Percentiles rank a stretch among this genome's conserved stretches.
Conservation (phyloP, 2,888 invertebrate species). For the Acheta domesticus region DNA sequence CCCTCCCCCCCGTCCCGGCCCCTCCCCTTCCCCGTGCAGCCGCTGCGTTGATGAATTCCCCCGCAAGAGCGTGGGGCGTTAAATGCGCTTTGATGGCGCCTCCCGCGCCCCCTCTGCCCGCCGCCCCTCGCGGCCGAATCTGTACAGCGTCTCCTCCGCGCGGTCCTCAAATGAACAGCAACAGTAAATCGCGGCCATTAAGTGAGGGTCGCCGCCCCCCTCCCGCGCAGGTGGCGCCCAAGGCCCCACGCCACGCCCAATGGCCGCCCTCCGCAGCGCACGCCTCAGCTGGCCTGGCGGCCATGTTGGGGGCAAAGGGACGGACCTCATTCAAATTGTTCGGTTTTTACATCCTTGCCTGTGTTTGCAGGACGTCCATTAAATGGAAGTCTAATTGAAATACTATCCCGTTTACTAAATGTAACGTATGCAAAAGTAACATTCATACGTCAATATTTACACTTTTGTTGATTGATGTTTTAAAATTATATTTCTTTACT, state of each 20-base stretch:
- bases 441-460: no score
- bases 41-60: background rate
- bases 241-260: background rate
- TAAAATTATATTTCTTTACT: no score
- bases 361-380: no score
- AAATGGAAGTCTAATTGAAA: no score
- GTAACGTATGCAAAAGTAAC: no score
- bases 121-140: background rate
- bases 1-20: background rate
- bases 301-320: no score
- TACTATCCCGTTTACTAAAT: no score
- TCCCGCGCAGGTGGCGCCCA: background rate
- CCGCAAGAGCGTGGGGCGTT: background rate
- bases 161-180: background rate
- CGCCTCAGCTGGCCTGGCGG: no score
- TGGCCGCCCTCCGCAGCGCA: background rate
- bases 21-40: background rate
- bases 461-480: no score
- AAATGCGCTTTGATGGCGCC: background rate
- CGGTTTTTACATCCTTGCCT: no score
- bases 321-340: no score
- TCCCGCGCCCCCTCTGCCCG: no score
- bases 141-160: background rate
- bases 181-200: conserved; percentile 22
- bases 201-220: background rate